Conservation (phyloP, 2,113 vertebrate species). For the Chamaea fasciata region DNA sequence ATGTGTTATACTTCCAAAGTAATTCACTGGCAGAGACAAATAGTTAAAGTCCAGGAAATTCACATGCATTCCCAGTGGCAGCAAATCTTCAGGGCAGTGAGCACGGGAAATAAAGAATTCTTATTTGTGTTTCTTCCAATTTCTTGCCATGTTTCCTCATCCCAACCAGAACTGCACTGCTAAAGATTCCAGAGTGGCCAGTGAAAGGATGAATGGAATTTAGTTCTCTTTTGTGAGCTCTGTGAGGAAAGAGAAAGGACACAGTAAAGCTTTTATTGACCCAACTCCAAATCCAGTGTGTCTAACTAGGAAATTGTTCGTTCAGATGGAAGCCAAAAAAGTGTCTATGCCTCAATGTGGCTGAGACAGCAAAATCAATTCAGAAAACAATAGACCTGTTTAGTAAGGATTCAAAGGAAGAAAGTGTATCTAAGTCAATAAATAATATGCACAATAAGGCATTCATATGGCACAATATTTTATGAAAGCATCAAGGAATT, state of each 20-base stretch:
- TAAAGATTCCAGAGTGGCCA: constrained; percentile 74
- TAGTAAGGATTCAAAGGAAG: constrained; percentile 55
- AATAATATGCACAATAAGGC: constrained; percentile 19
- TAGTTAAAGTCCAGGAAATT: constrained; percentile 64
- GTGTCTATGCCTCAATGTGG: constrained; percentile 61
- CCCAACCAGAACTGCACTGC: constrained; percentile 66
- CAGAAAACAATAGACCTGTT: constrained; percentile 71
- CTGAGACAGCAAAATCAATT: constrained; percentile 79
- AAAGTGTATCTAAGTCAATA: constrained; percentile 36
- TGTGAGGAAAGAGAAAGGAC: constrained; percentile 74
- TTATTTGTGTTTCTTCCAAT: constrained; percentile 70
- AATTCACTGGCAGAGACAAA: constrained; percentile 39
- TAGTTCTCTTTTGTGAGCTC: constrained; percentile 74
- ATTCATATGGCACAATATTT: not conserved
- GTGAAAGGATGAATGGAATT: constrained; percentile 80
- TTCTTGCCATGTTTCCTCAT: constrained; percentile 71
- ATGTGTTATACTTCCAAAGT: constrained; percentile 22
- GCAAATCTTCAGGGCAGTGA: constrained; percentile 48
- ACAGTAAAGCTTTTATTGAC: constrained; percentile 82
- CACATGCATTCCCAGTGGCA: constrained; percentile 54
- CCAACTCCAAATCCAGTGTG: constrained; percentile 78
- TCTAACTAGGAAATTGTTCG: constrained; percentile 80
- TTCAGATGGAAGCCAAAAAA: constrained; percentile 79
- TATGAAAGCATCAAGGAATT: not conserved
- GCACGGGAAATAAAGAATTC: constrained; percentile 70